Evolutionary conservation across 2,797 vertebrate genomes (phyloP), one percentile per base, ranked within the genome.

Genomic region (Harpagifer antarcticus): DNA sequence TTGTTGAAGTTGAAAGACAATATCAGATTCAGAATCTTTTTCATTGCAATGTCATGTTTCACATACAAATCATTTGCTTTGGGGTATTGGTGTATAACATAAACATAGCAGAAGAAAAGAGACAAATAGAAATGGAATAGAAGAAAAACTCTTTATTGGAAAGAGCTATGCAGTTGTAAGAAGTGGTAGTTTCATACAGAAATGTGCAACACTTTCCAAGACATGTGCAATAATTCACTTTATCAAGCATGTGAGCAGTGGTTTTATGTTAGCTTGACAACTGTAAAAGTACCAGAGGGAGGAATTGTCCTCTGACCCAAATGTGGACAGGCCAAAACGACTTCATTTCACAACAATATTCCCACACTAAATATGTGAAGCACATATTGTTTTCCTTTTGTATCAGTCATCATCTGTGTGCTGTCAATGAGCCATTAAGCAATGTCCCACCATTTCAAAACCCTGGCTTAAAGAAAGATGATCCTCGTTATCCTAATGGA

Each of bases 311-410:
- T 68, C 72, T 50, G 17, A 61, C 71, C 47, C 42, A 64, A 44
- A 31, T 64, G 40, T 20, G 31, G 15, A 63, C 7, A 50, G 33
- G 19, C 43, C 27, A 53, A 42, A 60, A 76, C 78, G 44, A 83
- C 74, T 77, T 78, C 61, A 79, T 64, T 58, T 37, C 14, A 3
- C 59, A 77, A 67, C 40, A 73, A 59, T 81, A 58, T 72, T 78
- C 72, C 76, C 67, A 75, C 58, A 64, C 45, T n/a, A 74, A 49
- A 68, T 59, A 61, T 45, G 23, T 40, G 45, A 43, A 73, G 64
- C 27, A 64, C 40, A 31, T 69, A 5, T 37, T 37, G 33, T 37
- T 37, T 37, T 37, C 6, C 7, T 37, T 37, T 37, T 1, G 9
- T 37, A 37, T 37, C 33, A 37, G 33, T 9, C 7, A 37, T 9